Base-by-base conservation (phyloP, 2,113 vertebrate species). In the Actenoides hombroni region DNA sequence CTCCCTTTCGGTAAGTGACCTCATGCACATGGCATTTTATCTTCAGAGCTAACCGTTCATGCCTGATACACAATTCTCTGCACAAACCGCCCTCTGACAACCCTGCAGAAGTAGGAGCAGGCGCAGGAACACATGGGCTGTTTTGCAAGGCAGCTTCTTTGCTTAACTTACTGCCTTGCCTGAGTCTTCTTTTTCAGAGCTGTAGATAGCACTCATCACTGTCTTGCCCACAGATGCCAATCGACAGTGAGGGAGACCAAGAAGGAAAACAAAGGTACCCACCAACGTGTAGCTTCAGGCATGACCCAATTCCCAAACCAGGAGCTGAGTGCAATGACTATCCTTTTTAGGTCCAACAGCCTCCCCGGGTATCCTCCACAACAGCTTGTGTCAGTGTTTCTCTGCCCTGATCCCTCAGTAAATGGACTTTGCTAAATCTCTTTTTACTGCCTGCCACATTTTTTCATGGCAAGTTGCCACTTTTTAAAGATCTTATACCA, bases 11-110 rank as follows among this genome's bases (percentile, higher is more conserved):
- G 51, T 26, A 26, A 83, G 56, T 94, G 92, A 96, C 65, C n/a
- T 90, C 87, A 90, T 71, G 25, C 16, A 26, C 42, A 56, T 51
- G 79, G 75, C 26, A 90, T 93, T 88, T 95, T 87, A 93, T 78
- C 71, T 93, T 59, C 56, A 49, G 67, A 75, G 65, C 53, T 65
- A 76, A 31, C 83, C 83, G 20, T 28, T 87, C 74, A 25, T 82
- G 76, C 70, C 77, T 91, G 91, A 90, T 92, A 83, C 69, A 83
- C 78, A 94, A 77, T 64, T 95, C 1, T 2, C 63, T 68, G 71
- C 74, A 94, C 91, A 95, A 93, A 93, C 80, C 76, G 40, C 64
- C 67, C 10, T 96, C 96, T 95, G 96, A 96, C 90, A 95, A 39
- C 77, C 46, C 46, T 69, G 53, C 71, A 92, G 81, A 87, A 86